These are phyloP conservation scores for Heteractis magnifica DNA, from an alignment of 92 coral and sea anemone genomes.

Conservation along the genomic window DNA sequence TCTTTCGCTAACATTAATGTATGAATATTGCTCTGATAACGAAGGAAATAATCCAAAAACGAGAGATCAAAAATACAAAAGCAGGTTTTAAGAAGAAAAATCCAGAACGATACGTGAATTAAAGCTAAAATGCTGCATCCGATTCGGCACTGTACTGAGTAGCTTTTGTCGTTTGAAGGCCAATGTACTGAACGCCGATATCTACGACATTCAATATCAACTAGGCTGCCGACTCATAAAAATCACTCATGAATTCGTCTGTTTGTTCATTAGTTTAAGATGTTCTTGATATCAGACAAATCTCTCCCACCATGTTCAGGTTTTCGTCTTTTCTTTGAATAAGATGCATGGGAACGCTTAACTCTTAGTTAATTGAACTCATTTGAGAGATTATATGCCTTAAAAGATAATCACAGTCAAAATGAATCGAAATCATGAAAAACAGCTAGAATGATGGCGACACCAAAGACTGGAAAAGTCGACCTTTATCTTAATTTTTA, in stretches of 20 bases:
- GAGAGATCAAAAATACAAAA: no score
- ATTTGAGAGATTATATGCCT: not conserved
- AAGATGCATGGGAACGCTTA: not conserved
- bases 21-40: no score
- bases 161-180: not conserved
- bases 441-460: not conserved
- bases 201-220: not conserved
- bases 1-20: no score
- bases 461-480: not conserved
- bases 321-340: not conserved
- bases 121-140: no score
- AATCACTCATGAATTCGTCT: not conserved
- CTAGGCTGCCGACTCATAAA: not conserved
- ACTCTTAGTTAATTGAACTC: not conserved
- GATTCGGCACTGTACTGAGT: not conserved
- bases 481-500: not conserved
- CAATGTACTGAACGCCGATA: not conserved
- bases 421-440: not conserved
- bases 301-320: not conserved
- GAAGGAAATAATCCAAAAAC: no score
- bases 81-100: no score
- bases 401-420: not conserved
- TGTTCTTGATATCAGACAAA: not conserved
- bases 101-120: no score
- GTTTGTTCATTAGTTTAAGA: conserved; percentile 2